Base-by-base conservation (phyloP, 2,797 vertebrate species). In the Hippoglossus hippoglossus region DNA sequence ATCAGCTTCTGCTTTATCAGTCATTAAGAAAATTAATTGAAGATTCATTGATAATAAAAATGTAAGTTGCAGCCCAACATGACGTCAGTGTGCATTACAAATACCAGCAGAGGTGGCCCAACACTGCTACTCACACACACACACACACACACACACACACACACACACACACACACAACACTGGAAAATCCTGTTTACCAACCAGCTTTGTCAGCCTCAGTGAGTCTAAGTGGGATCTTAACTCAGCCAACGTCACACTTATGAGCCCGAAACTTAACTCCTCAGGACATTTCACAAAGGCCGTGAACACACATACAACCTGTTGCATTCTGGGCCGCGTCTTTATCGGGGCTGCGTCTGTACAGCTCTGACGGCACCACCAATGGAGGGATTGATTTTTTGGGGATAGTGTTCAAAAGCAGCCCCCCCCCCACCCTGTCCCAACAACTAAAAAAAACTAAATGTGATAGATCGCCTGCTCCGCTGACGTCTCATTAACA, bases 381-480 rank as follows among this genome's bases (percentile, higher is more conserved):
- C 36, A 11, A 62, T n/a, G 18, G 19, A 67, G 19, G 10, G 25
- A 90, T 82, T 72, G 78, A 89, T 87, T 73, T 22, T 77, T 60
- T 22, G 13, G 61, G 54, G 31, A 36, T 24, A 54, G 49, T 21
- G 44, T 31, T 79, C 47, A 85, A 72, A 70, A 50, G 7, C 68
- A 13, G 5, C 44, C 28, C 56, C 13, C 22, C 36, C 26, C 28
- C 7, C 28, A 2, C 26, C 28, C 7, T 7, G 2, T 65, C 21
- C 67, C 58, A 4, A 50, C 16, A 61, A 22, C 31, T 19, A 51
- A 21, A 52, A 52, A 26, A 56, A 31, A 62, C 60, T 18, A 12
- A 34, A 71, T 34, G 39, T 11, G 80, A 79, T n/a, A 50, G 77
- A 88, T 89, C 36, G 67, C 84, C 77, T 18, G 50, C 9, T 18